Conservation (phyloP, 2,113 vertebrate species). For the Rallus limicola region DNA sequence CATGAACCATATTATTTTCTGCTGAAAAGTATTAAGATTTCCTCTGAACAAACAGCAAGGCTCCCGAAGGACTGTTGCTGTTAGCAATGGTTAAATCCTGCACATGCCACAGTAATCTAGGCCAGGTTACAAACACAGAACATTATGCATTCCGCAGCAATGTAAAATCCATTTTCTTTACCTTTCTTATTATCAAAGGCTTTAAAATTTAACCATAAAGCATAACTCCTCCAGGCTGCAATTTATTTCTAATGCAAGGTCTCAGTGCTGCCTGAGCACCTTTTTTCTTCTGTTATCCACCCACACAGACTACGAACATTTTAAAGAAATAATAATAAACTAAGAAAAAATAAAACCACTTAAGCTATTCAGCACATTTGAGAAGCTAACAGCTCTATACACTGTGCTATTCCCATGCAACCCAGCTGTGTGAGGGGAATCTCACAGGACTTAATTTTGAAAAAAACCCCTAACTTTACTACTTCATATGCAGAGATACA, state of each 20-base stretch:
- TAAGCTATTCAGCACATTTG: not conserved
- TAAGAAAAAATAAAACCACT: not conserved
- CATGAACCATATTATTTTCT: not conserved
- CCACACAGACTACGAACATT: not conserved
- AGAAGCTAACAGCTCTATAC: not conserved
- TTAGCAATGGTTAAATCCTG: not conserved
- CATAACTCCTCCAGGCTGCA: constrained; percentile 22
- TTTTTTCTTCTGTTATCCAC: not conserved
- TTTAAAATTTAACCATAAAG: constrained; percentile 39
- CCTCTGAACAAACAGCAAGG: not conserved
- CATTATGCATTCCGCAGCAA: not conserved
- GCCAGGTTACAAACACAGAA: not conserved
- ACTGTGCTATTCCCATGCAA: not conserved
- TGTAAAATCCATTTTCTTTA: constrained; percentile 10
- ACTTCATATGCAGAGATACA: not conserved
- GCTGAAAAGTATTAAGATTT: not conserved
- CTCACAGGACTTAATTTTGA: not conserved
- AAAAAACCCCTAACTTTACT: not conserved
- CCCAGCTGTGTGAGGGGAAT: not conserved
- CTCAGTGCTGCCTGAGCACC: not conserved
- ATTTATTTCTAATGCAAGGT: constrained; percentile 30
- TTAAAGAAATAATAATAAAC: not conserved
- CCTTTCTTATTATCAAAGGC: constrained; percentile 1
- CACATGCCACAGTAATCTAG: not conserved
- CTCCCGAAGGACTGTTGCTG: not conserved